phyloP scores from a whole-genome alignment of 2,113 vertebrate species.

The Nothocercus nigrocapillus region DNA sequence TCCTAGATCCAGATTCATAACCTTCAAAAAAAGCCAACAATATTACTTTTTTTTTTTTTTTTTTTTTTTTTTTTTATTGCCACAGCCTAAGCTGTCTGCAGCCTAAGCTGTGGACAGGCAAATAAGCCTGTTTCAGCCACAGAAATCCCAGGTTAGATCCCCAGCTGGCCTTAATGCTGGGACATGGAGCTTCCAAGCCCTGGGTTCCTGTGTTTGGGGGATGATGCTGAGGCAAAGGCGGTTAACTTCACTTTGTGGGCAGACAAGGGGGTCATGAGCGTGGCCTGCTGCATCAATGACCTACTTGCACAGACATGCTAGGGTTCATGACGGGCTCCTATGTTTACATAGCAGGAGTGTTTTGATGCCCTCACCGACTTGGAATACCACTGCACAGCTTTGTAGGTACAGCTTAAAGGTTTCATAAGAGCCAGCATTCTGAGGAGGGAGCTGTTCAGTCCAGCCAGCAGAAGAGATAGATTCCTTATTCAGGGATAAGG shows the following conservation, averaged over 20 bases:
- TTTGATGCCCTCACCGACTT: fast-evolving
- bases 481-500: not conserved
- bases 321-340: fast-evolving
- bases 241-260: fast-evolving
- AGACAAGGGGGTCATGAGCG: not conserved
- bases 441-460: not conserved
- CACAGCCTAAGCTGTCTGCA: not conserved
- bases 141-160: not conserved
- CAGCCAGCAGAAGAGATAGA: not conserved
- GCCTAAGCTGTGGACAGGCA: not conserved
- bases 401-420: not conserved
- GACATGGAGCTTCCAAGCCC: not conserved
- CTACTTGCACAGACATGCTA: not conserved
- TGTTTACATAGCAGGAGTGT: fast-evolving
- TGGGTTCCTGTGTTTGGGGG: not conserved
- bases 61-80: not conserved
- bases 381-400: not conserved
- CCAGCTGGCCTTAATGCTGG: not conserved
- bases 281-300: fast-evolving
- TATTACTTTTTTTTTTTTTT: not conserved
- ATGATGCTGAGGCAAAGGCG: not conserved
- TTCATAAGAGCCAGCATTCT: not conserved
- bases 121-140: not conserved
- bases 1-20: not conserved
- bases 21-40: not conserved